Percentiles rank a stretch among this genome's conserved stretches.
Conservation (phyloP, 1,140 invertebrate genomes). For the Tribolium madens region DNA sequence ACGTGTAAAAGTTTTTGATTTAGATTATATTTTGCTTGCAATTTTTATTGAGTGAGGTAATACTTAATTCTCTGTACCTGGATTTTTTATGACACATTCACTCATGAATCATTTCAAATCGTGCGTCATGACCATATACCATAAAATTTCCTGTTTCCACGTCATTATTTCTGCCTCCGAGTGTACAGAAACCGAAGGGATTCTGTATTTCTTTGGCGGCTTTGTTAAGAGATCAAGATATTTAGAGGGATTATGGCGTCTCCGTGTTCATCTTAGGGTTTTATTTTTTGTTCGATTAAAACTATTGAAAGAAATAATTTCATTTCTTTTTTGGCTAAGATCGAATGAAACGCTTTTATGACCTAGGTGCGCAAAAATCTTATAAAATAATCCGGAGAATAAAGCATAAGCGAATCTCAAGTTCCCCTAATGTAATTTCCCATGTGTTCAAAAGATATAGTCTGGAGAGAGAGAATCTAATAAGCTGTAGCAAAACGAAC, state of each 20-base stretch:
- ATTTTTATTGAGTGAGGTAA: too few species aligned
- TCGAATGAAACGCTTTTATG: slow-evolving; percentile 11
- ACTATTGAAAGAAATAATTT: slow-evolving; percentile 30
- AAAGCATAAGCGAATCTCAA: slow-evolving; percentile 34
- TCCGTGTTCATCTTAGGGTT: slow-evolving; percentile 34
- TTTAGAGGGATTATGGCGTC: slow-evolving; percentile 41
- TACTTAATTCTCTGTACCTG: too few species aligned
- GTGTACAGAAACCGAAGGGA: slow-evolving; percentile 31
- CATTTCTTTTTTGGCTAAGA: not conserved
- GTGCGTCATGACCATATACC: not conserved
- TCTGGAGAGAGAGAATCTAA: slow-evolving; percentile 41
- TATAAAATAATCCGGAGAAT: slow-evolving; percentile 37
- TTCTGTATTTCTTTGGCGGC: slow-evolving; percentile 41
- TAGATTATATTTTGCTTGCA: too few species aligned
- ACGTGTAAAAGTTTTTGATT: too few species aligned
- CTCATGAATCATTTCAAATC: not conserved
- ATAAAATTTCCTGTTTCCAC: not conserved
- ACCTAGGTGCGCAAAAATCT: slow-evolving; percentile 38
- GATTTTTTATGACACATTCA: not conserved
- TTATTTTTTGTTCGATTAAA: slow-evolving; percentile 39
- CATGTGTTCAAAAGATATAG: slow-evolving; percentile 40
- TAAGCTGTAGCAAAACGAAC: slow-evolving; percentile 36
- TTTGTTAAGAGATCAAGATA: slow-evolving; percentile 43
- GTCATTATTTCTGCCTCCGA: not conserved
- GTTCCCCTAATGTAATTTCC: slow-evolving; percentile 39